These are phyloP conservation scores for Glyptemys insculpta DNA, from an alignment of 2,797 vertebrate genomes.

Conservation along the genomic window DNA sequence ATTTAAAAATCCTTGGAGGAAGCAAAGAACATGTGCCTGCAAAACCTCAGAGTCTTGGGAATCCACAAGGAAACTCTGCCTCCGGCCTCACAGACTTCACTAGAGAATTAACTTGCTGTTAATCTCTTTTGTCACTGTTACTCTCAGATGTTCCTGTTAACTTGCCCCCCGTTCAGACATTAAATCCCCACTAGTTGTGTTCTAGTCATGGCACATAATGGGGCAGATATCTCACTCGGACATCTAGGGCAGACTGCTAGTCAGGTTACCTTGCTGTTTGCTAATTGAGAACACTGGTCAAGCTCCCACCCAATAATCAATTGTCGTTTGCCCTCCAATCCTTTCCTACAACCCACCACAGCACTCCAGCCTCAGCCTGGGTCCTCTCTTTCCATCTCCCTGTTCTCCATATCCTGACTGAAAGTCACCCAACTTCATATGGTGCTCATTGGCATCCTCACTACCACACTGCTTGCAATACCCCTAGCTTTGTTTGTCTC, in stretches of 20 bases:
- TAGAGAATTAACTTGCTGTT: background rate
- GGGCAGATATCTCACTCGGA: background rate
- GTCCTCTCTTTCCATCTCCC: conserved; percentile 62
- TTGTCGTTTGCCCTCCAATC: conserved; percentile 36
- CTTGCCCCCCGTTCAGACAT: background rate
- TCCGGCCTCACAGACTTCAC: background rate
- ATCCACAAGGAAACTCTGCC: background rate
- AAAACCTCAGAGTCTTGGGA: background rate
- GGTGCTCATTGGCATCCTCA: conserved; percentile 58
- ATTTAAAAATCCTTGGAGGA: background rate
- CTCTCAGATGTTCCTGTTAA: background rate
- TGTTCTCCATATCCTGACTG: conserved; percentile 61
- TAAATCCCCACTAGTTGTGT: background rate
- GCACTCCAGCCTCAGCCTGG: conserved; percentile 25
- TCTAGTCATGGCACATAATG: background rate
- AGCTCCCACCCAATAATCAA: background rate
- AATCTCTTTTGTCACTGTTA: background rate
- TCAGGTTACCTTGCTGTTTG: background rate
- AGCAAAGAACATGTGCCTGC: background rate
- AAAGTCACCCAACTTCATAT: conserved; percentile 63
- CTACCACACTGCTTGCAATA: conserved; percentile 34
- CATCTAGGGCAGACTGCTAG: background rate
- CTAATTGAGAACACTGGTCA: background rate
- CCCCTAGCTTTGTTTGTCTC: conserved; percentile 31
- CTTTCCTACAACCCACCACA: background rate